Base-by-base conservation (phyloP, 2,888 invertebrate species). In the Plemyria rubiginata region DNA sequence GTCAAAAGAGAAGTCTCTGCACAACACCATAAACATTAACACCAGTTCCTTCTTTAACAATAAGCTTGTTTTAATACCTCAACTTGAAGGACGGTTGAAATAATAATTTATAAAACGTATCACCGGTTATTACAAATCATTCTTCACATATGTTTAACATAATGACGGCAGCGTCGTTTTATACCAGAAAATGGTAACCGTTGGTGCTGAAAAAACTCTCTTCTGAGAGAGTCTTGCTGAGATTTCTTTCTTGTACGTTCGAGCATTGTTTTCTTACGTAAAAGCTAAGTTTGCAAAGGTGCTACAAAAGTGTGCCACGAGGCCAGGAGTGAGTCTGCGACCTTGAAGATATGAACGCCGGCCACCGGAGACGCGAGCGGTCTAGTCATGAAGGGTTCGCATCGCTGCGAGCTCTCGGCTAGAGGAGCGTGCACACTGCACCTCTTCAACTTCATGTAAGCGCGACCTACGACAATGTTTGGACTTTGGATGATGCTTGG, bases 401-500 rank as follows among this genome's bases (percentile, higher is more conserved):
- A 59, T 41, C 54, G 32, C 51, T 55, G 16, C 54, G 64, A 65
- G 54, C 65, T 56, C 65, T 64, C 60, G 64, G 40, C 50, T 59
- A 59, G 40, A 56, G 60, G 60, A 60, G 50, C 45, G 57, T 38
- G 50, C 50, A 61, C 60, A 60, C 65, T 57, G 40, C 13, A 58
- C 36, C 49, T 56, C 57, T 57, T 50, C 56, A 60, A 56, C 45
- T 56, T 50, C 40, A 48, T 43, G 48, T 50, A 11, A 48, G 36
- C 56, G 45, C 66, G 74, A 77, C 76, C 74, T 76, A 75, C 69
- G 68, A 66, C 72, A 81, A 79, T 72, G 68, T 68, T 66, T 72
- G 61, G 54, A 64, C 67, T 69, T 65, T 73, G 58, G 43, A 52
- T 55, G 32, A 16, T 55, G 54, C 55, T 56, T 52, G 54, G 40